Evolutionary conservation across 2,888 invertebrate genomes (phyloP).

Genomic region (Diarsia mendica): DNA sequence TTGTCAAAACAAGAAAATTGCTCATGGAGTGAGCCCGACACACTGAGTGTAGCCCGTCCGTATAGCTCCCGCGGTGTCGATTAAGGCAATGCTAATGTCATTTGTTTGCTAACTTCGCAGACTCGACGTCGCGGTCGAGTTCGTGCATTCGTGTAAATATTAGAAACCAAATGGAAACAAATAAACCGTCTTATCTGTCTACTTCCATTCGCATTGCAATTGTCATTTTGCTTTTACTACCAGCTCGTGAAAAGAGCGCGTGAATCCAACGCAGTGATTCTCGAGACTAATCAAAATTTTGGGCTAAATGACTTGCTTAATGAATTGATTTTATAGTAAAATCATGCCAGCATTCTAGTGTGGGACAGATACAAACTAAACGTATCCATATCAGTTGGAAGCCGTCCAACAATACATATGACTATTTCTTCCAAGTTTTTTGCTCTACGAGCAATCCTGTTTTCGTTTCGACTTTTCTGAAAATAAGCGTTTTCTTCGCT

Average conservation of each 20-base stretch:
- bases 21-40: constrained; percentile 73
- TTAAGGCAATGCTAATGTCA: constrained; percentile 87
- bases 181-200: constrained; percentile 75
- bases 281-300: constrained; percentile 39
- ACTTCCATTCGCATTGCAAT: constrained; percentile 74
- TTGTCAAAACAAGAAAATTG: constrained; percentile 84
- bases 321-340: constrained; percentile 17
- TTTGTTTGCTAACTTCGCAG: constrained; percentile 85
- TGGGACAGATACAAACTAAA: neutral
- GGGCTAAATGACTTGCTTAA: constrained; percentile 6
- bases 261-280: constrained; percentile 21
- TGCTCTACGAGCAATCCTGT: neutral
- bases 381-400: constrained; percentile 28
- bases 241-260: constrained; percentile 47
- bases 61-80: constrained; percentile 83
- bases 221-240: constrained; percentile 66
- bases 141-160: constrained; percentile 78
- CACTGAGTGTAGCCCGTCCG: constrained; percentile 68
- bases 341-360: neutral
- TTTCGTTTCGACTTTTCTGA: neutral
- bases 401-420: constrained; percentile 6
- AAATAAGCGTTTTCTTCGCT: neutral
- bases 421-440: constrained; percentile 3
- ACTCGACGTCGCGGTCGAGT: constrained; percentile 73
- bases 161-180: constrained; percentile 75